Evolutionary conservation across 1,140 invertebrate genomes (phyloP).

Genomic region (Belonocnema kinseyi): DNA sequence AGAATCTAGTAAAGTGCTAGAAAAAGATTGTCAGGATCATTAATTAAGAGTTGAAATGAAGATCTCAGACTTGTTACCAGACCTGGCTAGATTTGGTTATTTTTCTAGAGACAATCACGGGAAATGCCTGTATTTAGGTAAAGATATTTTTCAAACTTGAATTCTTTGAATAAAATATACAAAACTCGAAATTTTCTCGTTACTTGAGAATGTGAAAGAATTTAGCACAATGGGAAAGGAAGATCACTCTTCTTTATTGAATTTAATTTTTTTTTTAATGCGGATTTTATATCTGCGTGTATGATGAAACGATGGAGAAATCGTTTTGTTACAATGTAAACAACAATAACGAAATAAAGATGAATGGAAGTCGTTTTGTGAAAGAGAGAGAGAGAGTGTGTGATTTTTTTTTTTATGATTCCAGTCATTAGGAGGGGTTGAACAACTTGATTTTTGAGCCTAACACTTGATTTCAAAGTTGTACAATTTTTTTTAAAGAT

Average conservation of each 20-base stretch:
- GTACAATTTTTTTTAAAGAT: too few species aligned
- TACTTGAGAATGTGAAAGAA: background rate
- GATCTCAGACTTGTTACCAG: background rate
- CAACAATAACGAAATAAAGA: conserved; percentile 62
- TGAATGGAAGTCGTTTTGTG: conserved; percentile 66
- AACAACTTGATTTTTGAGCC: too few species aligned
- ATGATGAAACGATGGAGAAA: conserved; percentile 46
- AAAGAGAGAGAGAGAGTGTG: background rate
- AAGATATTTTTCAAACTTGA: conserved; percentile 20
- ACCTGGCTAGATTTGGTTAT: background rate
- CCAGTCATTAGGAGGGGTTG: too few species aligned
- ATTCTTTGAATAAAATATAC: conserved; percentile 21
- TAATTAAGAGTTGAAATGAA: too few species aligned
- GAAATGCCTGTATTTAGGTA: background rate
- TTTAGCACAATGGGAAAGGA: background rate
- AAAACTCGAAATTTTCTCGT: background rate
- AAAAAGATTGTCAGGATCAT: too few species aligned
- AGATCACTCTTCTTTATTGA: background rate
- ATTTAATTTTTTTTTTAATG: background rate
- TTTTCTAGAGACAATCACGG: background rate
- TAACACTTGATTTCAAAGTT: too few species aligned
- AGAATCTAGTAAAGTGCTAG: background rate
- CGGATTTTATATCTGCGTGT: conserved; percentile 32
- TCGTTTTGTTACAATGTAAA: conserved; percentile 62
- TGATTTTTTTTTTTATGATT: conserved; percentile 34